Evolutionary conservation across 92 coral and sea anemone genomes (phyloP).

Genomic region (Scolanthus callimorphus): DNA sequence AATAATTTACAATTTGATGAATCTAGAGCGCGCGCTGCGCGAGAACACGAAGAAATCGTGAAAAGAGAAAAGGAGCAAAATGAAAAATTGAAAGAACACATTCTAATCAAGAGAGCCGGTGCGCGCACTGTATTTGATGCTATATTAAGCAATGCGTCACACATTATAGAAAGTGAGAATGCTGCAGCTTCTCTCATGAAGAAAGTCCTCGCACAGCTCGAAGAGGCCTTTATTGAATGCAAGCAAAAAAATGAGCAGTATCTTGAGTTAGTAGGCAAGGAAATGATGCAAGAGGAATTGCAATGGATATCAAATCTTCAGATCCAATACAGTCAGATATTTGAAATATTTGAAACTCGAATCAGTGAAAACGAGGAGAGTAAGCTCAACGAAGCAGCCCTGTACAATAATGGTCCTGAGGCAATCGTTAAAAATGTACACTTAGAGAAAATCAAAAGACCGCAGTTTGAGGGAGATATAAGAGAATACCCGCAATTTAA

Average conservation of each 20-base stretch:
- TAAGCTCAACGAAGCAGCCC: conserved; percentile 23
- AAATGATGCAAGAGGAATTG: conserved; percentile 33
- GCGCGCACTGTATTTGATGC: conserved; percentile 15
- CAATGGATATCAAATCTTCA: conserved; percentile 41
- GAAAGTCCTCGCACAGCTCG: conserved; percentile 16
- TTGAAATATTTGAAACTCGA: conserved; percentile 18
- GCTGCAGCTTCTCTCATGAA: neutral
- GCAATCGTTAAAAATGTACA: conserved; percentile 15
- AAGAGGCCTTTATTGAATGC: too few species aligned
- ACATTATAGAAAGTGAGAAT: too few species aligned
- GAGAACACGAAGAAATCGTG: conserved; percentile 3
- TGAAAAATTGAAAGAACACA: conserved; percentile 5
- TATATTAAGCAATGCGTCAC: conserved; percentile 4
- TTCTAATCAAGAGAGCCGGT: neutral
- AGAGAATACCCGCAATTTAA: conserved; percentile 47
- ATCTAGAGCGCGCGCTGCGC: conserved; percentile 25
- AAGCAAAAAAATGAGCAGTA: too few species aligned
- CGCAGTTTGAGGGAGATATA: conserved; percentile 26
- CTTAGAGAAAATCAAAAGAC: conserved; percentile 22
- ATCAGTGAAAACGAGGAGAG: conserved; percentile 5
- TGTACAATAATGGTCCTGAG: too few species aligned
- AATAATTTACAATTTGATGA: neutral
- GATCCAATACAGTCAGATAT: conserved; percentile 23
- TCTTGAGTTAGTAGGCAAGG: conserved; percentile 15
- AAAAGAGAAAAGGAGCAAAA: conserved; percentile 8